phyloP scores from a whole-genome alignment of 2,888 invertebrate genomes.

The Subacronicta megacephala region DNA sequence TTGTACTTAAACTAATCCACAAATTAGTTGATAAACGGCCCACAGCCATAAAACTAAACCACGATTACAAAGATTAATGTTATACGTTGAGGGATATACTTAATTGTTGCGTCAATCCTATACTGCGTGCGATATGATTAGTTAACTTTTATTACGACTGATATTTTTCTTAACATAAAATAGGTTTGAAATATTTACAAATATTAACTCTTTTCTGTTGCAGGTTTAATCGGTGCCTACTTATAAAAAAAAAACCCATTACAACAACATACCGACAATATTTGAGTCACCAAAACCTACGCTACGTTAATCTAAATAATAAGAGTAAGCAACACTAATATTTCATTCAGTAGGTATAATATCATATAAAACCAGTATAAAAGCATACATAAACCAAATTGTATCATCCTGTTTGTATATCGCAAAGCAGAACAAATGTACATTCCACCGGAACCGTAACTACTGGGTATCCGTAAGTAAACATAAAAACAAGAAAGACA shows the following conservation, averaged over 20 bases:
- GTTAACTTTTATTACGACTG: neutral
- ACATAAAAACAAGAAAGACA: conserved; percentile 55
- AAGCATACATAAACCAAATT: conserved; percentile 2
- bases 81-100: conserved; percentile 12
- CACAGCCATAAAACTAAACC: conserved; percentile 47
- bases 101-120: conserved; percentile 2
- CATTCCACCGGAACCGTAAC: conserved; percentile 43
- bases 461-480: conserved; percentile 48
- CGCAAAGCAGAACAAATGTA: conserved; percentile 34
- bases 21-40: conserved; percentile 80
- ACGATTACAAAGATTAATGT: conserved; percentile 45
- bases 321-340: too few relatives aligned
- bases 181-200: too few relatives aligned
- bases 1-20: conserved; percentile 76
- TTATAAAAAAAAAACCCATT: too few relatives aligned
- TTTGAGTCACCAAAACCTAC: too few relatives aligned
- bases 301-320: too few relatives aligned
- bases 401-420: neutral
- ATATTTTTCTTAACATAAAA: neutral
- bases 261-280: too few relatives aligned
- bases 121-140: conserved; percentile 15
- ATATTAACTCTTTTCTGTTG: neutral
- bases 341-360: too few relatives aligned
- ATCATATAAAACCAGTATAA: too few relatives aligned
- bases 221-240: too few relatives aligned